These are phyloP conservation scores for Falco biarmicus DNA, from an alignment of 2,797 vertebrate species.

Conservation along the genomic window DNA sequence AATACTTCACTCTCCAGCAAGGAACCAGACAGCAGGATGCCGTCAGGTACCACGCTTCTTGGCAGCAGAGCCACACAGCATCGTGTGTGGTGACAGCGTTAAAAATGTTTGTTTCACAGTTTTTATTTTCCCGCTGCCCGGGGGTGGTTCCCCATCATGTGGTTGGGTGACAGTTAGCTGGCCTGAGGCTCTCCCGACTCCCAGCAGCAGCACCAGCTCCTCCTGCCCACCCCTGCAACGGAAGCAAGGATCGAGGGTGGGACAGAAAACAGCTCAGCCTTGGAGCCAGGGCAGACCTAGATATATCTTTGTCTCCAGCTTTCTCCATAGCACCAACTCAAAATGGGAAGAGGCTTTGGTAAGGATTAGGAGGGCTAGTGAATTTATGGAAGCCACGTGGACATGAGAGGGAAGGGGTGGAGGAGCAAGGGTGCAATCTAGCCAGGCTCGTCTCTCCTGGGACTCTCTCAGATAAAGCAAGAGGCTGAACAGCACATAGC, in stretches of 20 bases:
- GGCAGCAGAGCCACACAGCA: neutral
- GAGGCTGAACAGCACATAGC: neutral
- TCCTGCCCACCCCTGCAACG: neutral
- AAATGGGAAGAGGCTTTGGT: neutral
- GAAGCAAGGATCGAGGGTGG: neutral
- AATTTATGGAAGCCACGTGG: neutral
- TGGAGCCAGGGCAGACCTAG: neutral
- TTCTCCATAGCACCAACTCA: neutral
- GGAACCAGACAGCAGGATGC: neutral
- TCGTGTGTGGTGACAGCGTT: neutral
- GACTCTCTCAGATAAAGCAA: neutral
- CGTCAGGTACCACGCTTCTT: neutral
- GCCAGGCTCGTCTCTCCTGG: neutral
- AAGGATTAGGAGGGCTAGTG: neutral
- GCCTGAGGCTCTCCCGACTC: neutral
- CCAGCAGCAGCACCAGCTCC: neutral
- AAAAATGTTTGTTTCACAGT: constrained; percentile 14
- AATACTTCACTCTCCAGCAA: neutral
- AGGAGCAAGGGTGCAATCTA: neutral
- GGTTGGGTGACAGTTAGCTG: neutral
- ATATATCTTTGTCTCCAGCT: neutral
- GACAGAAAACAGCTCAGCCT: neutral
- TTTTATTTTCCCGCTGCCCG: neutral
- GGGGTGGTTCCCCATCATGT: neutral
- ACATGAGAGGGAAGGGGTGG: neutral